These are phyloP conservation scores for Lepisosteus osseus DNA, from an alignment of 2,113 vertebrate species.

Conservation along the genomic window DNA sequence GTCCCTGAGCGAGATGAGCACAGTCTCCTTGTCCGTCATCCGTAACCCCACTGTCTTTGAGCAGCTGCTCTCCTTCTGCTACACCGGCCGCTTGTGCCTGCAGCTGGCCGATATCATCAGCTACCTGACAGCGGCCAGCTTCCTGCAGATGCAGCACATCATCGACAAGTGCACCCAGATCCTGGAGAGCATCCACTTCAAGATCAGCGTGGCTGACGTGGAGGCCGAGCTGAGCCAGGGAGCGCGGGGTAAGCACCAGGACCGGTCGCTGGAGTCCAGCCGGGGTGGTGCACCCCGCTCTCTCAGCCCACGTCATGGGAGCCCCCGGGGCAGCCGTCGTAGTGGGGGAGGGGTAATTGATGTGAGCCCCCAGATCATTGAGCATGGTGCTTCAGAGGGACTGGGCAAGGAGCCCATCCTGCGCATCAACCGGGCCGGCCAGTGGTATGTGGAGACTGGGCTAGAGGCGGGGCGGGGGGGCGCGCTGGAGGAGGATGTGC, in stretches of 20 bases:
- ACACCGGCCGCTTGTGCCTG: conserved; percentile 89
- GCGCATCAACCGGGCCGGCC: conserved; percentile 89
- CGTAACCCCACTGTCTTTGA: conserved; percentile 93
- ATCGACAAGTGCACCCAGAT: conserved; percentile 98
- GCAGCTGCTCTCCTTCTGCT: conserved; percentile 95
- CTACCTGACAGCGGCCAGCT: conserved; percentile 95
- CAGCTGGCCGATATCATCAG: conserved; percentile 96
- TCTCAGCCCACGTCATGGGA: conserved; percentile 66
- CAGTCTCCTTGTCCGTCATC: conserved; percentile 92
- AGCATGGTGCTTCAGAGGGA: conserved; percentile 70
- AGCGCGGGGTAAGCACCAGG: conserved; percentile 60
- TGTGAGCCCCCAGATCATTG: conserved; percentile 82
- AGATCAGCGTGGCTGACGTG: conserved; percentile 85
- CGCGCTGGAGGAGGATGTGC: conserved; percentile 71
- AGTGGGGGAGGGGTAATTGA: conserved; percentile 65
- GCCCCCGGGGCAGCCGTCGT: conserved; percentile 65
- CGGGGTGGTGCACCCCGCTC: conserved; percentile 50
- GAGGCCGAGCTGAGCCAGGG: conserved; percentile 77
- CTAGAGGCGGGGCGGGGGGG: conserved; percentile 73
- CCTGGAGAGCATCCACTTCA: conserved; percentile 94
- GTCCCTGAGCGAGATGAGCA: conserved; percentile 97
- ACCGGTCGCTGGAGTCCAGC: conserved; percentile 64
- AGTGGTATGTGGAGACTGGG: conserved; percentile 93
- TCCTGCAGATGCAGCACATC: conserved; percentile 98
- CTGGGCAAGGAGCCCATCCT: conserved; percentile 84